Conservation (phyloP, 2,888 invertebrate species). For the Torymus aiolomorphi region DNA sequence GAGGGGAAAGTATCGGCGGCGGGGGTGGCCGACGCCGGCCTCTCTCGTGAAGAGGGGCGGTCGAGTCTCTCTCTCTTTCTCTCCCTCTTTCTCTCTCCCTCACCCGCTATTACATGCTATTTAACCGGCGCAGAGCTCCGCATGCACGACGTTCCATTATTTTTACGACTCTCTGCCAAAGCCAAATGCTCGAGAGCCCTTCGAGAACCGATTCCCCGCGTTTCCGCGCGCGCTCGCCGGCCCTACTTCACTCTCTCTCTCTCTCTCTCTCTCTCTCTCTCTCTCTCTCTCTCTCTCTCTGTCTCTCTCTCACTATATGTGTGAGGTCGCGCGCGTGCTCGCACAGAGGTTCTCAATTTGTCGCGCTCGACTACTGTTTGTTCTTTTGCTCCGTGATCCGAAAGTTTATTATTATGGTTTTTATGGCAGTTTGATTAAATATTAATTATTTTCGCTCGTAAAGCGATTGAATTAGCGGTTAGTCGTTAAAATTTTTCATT, state of each 20-base stretch:
- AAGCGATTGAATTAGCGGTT: background rate
- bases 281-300: no score
- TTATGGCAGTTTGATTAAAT: background rate
- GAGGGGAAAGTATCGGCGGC: constrained; percentile 9
- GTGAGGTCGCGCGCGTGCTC: no score
- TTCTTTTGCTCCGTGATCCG: background rate
- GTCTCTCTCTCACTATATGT: no score
- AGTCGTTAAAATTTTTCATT: background rate
- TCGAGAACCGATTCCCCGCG: constrained; percentile 22
- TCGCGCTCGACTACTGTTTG: background rate
- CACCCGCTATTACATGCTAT: constrained; percentile 70
- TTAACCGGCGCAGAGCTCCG: constrained; percentile 67
- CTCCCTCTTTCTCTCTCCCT: no score
- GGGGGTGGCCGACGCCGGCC: constrained; percentile 33
- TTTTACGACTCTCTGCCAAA: constrained; percentile 72
- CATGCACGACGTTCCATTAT: constrained; percentile 70
- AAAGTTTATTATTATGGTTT: no score
- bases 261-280: no score
- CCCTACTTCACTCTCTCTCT: background rate
- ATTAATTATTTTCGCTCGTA: background rate
- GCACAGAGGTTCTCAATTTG: constrained; percentile 9
- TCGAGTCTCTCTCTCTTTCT: constrained; percentile 55
- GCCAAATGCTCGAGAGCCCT: constrained; percentile 64
- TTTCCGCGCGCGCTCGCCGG: background rate
- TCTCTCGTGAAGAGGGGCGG: constrained; percentile 32